Percentiles rank a stretch among this genome's conserved stretches.
phyloP scores from a whole-genome alignment of 1,140 invertebrate species.

The Reticulitermes speratus region DNA sequence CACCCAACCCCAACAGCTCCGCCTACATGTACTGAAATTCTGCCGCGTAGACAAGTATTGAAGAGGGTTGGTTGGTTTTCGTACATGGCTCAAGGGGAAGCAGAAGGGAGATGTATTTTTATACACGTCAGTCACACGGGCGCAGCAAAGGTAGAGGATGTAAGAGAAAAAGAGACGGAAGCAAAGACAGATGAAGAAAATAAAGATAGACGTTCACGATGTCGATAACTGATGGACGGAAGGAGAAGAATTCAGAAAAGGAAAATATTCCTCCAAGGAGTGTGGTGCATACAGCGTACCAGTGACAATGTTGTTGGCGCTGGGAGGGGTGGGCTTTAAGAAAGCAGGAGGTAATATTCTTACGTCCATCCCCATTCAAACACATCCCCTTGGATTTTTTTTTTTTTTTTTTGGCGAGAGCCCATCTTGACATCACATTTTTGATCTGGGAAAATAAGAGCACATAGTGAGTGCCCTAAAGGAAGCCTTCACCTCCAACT shows the following conservation, averaged over 20 bases:
- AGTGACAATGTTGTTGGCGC: background rate
- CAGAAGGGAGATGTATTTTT: background rate
- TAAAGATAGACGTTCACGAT: background rate
- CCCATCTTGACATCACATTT: slow-evolving; percentile 2
- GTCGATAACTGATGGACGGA: slow-evolving; percentile 2
- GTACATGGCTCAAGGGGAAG: background rate
- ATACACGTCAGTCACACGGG: background rate
- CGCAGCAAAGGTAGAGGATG: background rate
- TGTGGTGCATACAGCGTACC: background rate
- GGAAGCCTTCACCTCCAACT: background rate
- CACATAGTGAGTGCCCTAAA: background rate
- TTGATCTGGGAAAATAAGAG: background rate
- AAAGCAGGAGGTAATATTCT: background rate
- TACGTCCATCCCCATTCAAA: background rate
- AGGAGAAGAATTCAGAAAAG: background rate
- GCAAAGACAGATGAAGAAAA: background rate
- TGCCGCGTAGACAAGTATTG: background rate
- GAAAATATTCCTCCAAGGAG: background rate
- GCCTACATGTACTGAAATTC: background rate
- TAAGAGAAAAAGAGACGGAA: background rate
- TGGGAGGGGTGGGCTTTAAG: background rate
- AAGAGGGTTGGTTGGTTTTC: background rate
- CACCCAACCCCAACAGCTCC: no score
- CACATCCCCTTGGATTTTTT: background rate
- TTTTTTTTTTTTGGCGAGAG: background rate